phyloP scores from a whole-genome alignment of 2,888 invertebrate species.

The Trachelus iudaicus region DNA sequence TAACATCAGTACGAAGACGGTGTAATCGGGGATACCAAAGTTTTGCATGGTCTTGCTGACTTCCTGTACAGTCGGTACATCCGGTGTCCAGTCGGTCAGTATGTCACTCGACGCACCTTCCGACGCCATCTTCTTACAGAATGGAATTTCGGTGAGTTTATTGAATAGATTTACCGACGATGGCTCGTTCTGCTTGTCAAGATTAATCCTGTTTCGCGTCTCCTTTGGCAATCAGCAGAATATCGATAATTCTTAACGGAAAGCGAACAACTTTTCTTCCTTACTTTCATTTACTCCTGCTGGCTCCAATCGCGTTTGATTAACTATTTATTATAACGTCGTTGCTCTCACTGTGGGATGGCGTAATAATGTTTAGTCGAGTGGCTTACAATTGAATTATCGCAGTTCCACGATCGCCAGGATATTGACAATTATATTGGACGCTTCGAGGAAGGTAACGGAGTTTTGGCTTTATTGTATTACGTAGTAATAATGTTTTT shows the following conservation, averaged over 20 bases:
- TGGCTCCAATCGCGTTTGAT: background rate
- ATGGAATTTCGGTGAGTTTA: conserved; percentile 34
- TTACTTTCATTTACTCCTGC: background rate
- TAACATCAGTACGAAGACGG: conserved; percentile 82
- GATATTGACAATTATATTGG: background rate
- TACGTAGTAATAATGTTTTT: background rate
- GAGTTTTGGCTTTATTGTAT: background rate
- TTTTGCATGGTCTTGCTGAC: conserved; percentile 71
- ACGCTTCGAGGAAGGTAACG: background rate
- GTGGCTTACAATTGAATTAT: background rate
- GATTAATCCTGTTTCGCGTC: background rate
- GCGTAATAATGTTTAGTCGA: background rate
- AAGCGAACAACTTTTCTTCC: background rate
- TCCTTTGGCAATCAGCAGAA: background rate
- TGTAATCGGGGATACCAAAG: conserved; percentile 81
- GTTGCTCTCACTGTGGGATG: background rate
- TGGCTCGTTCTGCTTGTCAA: background rate
- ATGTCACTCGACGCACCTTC: conserved; percentile 35
- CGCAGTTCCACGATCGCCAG: background rate
- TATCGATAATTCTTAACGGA: background rate
- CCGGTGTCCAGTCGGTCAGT: conserved; percentile 34
- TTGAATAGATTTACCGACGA: background rate
- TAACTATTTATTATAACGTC: background rate
- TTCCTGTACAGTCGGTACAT: conserved; percentile 65
- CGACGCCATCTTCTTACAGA: conserved; percentile 47